A percentile compares a stretch with the other conserved stretches of the same genome.
Evolutionary conservation across 1,140 invertebrate genomes (phyloP).

Genomic region (Eriosoma lanigerum): DNA sequence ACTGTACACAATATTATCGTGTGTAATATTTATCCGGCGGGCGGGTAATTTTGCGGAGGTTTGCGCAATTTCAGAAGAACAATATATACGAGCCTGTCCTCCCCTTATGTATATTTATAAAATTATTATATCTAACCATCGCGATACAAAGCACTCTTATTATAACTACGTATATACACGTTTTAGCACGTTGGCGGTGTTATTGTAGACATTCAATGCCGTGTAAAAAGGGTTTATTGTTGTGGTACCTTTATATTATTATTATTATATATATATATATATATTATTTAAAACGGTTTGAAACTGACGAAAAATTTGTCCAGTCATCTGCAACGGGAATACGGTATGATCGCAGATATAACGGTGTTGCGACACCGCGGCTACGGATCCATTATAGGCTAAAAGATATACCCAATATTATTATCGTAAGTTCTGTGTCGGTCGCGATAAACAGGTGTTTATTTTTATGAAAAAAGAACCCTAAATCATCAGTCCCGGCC

Average conservation of each 20-base stretch:
- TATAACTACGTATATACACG: not conserved
- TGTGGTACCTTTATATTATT: no score
- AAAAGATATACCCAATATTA: not conserved
- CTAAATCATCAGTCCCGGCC: no score
- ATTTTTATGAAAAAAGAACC: conserved; percentile 2
- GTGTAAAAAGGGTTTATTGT: conserved; percentile 2
- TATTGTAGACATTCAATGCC: not conserved
- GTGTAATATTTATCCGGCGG: no score
- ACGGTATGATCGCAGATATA: not conserved
- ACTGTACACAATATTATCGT: no score
- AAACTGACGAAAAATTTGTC: conserved; percentile 22
- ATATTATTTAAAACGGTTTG: not conserved
- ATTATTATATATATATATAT: no score
- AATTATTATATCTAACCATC: no score
- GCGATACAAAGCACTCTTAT: no score
- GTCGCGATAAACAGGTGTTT: not conserved
- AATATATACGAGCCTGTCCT: no score
- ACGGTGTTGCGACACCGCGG: conserved; percentile 12
- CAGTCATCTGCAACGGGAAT: conserved; percentile 14
- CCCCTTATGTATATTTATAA: no score
- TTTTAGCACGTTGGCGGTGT: not conserved
- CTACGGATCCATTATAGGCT: not conserved
- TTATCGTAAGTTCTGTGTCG: not conserved
- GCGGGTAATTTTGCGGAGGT: no score
- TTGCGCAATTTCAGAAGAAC: no score